These are phyloP conservation scores for Archaeoteleia sp. DNA, from an alignment of 2,888 invertebrate species.

Conservation along the genomic window DNA sequence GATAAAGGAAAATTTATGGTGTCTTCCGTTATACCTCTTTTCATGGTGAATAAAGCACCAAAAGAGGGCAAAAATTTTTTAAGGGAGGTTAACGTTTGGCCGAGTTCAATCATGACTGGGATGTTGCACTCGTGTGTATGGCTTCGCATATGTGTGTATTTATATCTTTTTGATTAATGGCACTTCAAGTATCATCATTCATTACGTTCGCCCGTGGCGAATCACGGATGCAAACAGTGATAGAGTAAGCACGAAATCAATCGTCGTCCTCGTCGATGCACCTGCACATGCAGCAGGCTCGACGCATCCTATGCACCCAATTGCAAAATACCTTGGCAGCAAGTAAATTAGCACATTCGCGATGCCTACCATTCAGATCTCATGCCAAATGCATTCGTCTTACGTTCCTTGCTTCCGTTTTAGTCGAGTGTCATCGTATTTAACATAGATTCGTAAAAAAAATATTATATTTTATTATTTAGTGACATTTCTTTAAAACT, in stretches of 20 bases:
- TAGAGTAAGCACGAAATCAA: slow-evolving; percentile 17
- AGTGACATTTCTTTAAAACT: too few relatives aligned
- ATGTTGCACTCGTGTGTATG: background rate
- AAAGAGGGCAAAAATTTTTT: too few relatives aligned
- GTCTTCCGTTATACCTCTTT: too few relatives aligned
- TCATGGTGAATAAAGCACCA: too few relatives aligned
- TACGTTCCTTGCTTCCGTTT: slow-evolving; percentile 35
- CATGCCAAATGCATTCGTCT: slow-evolving; percentile 33
- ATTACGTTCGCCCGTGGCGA: slow-evolving; percentile 14
- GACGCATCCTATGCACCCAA: slow-evolving; percentile 3
- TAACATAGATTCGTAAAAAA: too few relatives aligned
- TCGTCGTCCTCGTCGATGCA: slow-evolving; percentile 18
- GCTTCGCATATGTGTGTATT: slow-evolving; percentile 4
- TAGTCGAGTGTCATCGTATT: slow-evolving; percentile 19
- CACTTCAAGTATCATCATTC: slow-evolving; percentile 25
- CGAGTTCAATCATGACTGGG: background rate
- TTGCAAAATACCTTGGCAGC: slow-evolving; percentile 27
- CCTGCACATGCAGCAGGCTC: slow-evolving; percentile 7
- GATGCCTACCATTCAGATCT: slow-evolving; percentile 9
- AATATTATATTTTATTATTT: too few relatives aligned
- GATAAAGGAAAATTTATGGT: too few relatives aligned
- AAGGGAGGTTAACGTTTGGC: slow-evolving; percentile 4
- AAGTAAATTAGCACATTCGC: slow-evolving; percentile 37
- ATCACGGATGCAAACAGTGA: slow-evolving; percentile 6
- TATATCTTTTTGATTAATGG: slow-evolving; percentile 23